phyloP scores from a whole-genome alignment of 2,797 vertebrate species.

The Lophura swinhoii region DNA sequence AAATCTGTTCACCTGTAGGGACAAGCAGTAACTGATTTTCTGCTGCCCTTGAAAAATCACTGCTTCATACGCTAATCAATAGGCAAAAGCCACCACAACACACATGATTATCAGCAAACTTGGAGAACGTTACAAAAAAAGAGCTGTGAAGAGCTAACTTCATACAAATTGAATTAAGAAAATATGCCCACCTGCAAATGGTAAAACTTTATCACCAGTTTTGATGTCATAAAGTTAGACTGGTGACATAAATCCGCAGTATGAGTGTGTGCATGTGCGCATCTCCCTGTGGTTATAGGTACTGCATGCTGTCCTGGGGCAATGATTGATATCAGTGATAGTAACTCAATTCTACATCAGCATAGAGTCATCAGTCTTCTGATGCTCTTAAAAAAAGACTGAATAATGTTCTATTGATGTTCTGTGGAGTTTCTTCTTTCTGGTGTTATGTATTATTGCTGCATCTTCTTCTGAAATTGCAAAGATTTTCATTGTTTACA shows the following conservation, averaged over 20 bases:
- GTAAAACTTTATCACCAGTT: slow-evolving; percentile 43
- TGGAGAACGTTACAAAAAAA: background rate
- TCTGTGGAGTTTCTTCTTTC: slow-evolving; percentile 50
- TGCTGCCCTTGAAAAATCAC: background rate
- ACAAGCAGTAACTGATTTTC: background rate
- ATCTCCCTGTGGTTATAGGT: slow-evolving; percentile 33
- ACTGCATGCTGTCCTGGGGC: background rate
- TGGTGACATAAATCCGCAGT: slow-evolving; percentile 50
- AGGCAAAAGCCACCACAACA: background rate
- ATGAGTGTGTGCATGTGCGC: background rate
- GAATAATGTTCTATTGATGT: slow-evolving; percentile 66
- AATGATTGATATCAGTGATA: slow-evolving; percentile 70
- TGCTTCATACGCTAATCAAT: background rate
- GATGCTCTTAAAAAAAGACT: slow-evolving; percentile 25
- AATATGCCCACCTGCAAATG: slow-evolving; percentile 26
- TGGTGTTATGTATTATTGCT: slow-evolving; percentile 74
- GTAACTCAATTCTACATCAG: slow-evolving; percentile 73
- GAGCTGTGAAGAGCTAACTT: background rate
- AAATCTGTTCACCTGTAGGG: background rate
- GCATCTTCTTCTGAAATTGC: slow-evolving; percentile 60
- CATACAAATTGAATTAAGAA: slow-evolving; percentile 6
- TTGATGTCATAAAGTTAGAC: slow-evolving; percentile 39
- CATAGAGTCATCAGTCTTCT: slow-evolving; percentile 54
- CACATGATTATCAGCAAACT: background rate
- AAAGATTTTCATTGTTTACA: slow-evolving; percentile 75